Base-by-base conservation (phyloP, 2,797 vertebrate species). In the Poecilia gillii region DNA sequence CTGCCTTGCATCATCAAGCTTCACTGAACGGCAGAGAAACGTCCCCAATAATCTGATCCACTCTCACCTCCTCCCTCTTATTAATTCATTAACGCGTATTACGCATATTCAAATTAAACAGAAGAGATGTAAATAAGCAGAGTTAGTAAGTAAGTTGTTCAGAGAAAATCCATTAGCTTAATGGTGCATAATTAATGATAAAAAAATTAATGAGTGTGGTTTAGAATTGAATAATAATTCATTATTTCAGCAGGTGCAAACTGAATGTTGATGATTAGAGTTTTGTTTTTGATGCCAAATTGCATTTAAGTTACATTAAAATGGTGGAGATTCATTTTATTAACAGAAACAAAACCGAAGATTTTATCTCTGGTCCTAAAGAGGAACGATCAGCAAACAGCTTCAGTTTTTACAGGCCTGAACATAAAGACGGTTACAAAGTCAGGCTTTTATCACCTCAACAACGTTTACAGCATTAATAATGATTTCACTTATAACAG, bases 161-260 rank as follows among this genome's bases (percentile, higher is more conserved):
- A 76, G 71, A 72, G 81, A 57, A 75, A 80, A 79, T n/a, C 72
- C 53, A 84, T 85, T 71, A 83, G 81, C 33, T 47, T 73, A 77
- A 83, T 74, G 76, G 25, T 80, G 75, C 49, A 80, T 78, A 76
- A 85, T 84, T 78, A 87, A 76, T 74, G 75, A 68, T 28, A 79
- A 78, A 39, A 36, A 23, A 36, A 36, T 20, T 23, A 33, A 62
- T 33, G n/a, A 16, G n/a, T 66, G 6, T 23, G 14, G 62, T 20
- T 66, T 9, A 66, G 31, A 66, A 39, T 66, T 39, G 31, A 2
- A 39, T 36, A 66, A 36, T 62, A 62, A 62, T 33, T 33, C 2
- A 33, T 66, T 66, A 66, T 66, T 66, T 39, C 62, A 23, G 18
- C 33, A 66, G 33, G 7, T 39, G 62, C 3, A 66, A 66, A 20